Evolutionary conservation across 2,797 vertebrate genomes (phyloP), one percentile per base, ranked within the genome.

Genomic region (Aldrovandia affinis): DNA sequence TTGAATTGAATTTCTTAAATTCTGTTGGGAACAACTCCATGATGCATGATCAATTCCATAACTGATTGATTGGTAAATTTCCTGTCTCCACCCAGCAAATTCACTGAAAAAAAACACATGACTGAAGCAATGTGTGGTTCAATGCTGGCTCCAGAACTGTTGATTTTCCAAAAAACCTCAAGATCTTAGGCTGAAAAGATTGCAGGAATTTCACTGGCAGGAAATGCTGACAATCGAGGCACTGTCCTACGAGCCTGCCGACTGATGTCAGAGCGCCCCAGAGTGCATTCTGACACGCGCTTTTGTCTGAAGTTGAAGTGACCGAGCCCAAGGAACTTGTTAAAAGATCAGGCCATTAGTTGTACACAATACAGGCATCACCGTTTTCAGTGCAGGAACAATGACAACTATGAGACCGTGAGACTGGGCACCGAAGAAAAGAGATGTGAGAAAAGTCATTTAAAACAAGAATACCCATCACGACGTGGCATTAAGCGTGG

Each of bases 151-250:
- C 18, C 15, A 20, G 55, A 15, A 10, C 47, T 15, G 55, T 0
- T 50, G 47, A 50, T 0, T n/a, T 52, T 52, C 50, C 12, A 4
- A 52, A 52, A 12, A 20, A 57, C 0, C 12, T 57, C 12, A 7
- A 52, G 12, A 12, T 15, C 15, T 36, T 36, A 30, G 9, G 33
- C 7, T 70, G 28, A 70, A 70, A 36, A 70, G n/a, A 70, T 18
- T 9, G 12, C 18, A 36, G 83, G n/a, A 83, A 86, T 86, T 90
- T 85, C 22, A 1, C 89, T 88, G 88, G 90, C 88, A 90, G 83
- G 75, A 85, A 90, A 90, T 78, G 85, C 88, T 93, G 89, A 94
- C 91, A 94, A 93, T 87, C 83, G 85, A 87, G 12, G 77, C 88
- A 80, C 88, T 93, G 92, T 92, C 83, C 87, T 88, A 88, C 89